Evolutionary conservation across 2,113 vertebrate species (phyloP).

Genomic region (Nesogale talazaci): DNA sequence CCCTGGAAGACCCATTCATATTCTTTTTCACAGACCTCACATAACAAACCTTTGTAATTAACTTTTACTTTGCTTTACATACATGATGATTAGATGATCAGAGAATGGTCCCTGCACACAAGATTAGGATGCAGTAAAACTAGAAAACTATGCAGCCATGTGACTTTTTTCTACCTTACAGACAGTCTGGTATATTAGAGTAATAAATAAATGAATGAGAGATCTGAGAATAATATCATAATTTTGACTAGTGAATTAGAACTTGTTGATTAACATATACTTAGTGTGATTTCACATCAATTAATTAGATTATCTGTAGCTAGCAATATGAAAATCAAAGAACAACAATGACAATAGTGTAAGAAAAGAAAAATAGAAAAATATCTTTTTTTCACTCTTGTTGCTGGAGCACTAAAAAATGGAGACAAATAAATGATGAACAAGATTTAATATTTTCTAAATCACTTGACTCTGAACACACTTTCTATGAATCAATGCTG

Average conservation of each 20-base stretch:
- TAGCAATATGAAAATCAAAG: background rate
- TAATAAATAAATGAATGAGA: background rate
- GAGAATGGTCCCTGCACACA: background rate
- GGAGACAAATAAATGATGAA: background rate
- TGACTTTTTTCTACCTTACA: background rate
- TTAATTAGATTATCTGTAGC: background rate
- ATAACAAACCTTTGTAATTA: background rate
- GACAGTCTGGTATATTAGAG: background rate
- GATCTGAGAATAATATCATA: background rate
- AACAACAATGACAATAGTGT: too few relatives aligned
- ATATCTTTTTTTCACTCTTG: background rate
- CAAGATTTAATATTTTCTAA: conserved; percentile 35
- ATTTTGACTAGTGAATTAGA: background rate
- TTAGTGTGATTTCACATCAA: background rate
- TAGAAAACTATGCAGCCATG: background rate
- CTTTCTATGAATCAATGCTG: background rate
- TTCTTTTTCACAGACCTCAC: background rate
- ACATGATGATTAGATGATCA: background rate
- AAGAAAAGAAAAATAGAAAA: too few relatives aligned
- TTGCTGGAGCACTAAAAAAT: background rate
- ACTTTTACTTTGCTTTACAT: background rate
- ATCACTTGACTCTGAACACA: conserved; percentile 22
- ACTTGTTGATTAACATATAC: background rate
- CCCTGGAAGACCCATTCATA: background rate
- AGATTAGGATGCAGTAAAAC: background rate